Percentiles rank a stretch among this genome's conserved stretches.
phyloP scores from a whole-genome alignment of 2,113 vertebrate species.

The Narcine bancroftii region DNA sequence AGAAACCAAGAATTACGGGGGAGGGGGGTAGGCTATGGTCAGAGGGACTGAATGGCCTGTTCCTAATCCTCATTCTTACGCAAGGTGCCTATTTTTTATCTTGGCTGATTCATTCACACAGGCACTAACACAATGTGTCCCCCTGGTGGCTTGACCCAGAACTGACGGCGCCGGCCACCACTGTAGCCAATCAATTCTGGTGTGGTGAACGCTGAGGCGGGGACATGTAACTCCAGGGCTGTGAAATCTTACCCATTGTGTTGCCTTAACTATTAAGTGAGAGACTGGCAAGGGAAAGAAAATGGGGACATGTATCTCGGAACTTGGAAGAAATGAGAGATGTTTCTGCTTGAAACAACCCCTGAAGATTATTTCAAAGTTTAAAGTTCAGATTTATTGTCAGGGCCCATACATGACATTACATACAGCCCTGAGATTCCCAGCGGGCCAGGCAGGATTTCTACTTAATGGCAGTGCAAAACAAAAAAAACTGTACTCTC shows the following conservation, averaged over 20 bases:
- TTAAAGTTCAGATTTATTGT: no score
- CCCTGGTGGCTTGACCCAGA: background rate
- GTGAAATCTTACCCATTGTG: background rate
- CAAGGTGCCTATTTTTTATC: background rate
- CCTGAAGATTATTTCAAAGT: no score
- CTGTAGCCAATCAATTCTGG: background rate
- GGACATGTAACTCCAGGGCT: background rate
- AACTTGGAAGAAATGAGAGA: background rate
- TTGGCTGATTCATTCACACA: background rate
- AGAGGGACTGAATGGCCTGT: no score
- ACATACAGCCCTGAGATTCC: no score
- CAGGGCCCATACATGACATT: no score
- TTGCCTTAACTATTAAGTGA: background rate
- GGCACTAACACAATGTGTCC: background rate
- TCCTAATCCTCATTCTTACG: no score
- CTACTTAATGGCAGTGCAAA: no score
- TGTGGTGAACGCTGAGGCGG: background rate
- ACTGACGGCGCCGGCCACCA: background rate
- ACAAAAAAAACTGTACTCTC: background rate
- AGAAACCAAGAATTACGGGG: no score
- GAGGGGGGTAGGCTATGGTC: no score
- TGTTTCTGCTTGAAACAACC: no score
- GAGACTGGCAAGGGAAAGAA: background rate
- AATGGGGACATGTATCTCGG: background rate
- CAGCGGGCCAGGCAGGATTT: no score